Conservation (phyloP, 2,888 invertebrate genomes). For the Andrena trimmerana region DNA sequence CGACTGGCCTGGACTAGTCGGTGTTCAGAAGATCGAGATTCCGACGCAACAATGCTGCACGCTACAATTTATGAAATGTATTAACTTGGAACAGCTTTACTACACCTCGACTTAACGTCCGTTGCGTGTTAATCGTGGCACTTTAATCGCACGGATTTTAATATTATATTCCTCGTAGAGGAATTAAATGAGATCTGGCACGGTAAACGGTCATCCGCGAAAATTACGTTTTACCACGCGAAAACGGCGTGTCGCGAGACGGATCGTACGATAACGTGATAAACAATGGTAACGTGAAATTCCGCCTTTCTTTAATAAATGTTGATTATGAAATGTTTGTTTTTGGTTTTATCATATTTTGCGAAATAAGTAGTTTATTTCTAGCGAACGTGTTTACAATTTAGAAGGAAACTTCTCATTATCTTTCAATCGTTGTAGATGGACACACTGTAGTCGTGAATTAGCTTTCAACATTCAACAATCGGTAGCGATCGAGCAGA, state of each 20-base stretch:
- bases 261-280: neutral
- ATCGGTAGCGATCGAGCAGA: neutral
- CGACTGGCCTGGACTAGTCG: slow-evolving; percentile 10
- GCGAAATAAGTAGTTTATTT: neutral
- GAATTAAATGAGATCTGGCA: no score
- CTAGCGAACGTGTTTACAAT: slow-evolving; percentile 5
- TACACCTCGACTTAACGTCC: neutral
- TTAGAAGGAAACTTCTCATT: slow-evolving; percentile 16
- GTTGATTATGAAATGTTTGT: neutral
- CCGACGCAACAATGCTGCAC: slow-evolving; percentile 13
- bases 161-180: no score
- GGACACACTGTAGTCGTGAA: slow-evolving; percentile 37
- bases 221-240: neutral
- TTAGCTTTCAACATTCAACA: slow-evolving; percentile 24
- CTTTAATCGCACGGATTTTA: no score
- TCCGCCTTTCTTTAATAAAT: neutral
- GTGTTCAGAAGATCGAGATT: slow-evolving; percentile 24
- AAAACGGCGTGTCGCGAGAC: neutral
- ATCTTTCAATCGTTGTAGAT: slow-evolving; percentile 29
- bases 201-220: neutral
- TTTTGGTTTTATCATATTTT: neutral
- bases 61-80: neutral
- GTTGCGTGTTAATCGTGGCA: neutral
- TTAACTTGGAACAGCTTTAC: neutral
- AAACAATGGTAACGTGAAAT: neutral